Evolutionary conservation across 2,113 vertebrate genomes (phyloP), one percentile per base, ranked within the genome.

Genomic region (Panthera leo): DNA sequence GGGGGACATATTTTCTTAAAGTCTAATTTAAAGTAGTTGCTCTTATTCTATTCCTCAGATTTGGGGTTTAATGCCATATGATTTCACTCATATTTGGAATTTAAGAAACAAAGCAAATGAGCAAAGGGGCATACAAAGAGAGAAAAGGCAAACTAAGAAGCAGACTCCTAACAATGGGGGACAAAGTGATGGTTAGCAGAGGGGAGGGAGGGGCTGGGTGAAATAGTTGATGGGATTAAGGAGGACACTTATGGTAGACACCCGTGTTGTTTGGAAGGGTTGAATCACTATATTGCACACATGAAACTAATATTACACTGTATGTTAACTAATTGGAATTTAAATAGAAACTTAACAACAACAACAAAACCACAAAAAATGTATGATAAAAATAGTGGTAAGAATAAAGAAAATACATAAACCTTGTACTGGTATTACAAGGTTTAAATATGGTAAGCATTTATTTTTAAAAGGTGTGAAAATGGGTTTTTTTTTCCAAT

Each of bases 11-110:
- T 45, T 39, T 87, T 27, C 27, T 31, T n/a, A 13, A 96, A 82
- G 8, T 15, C 23, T 88, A 5, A 67, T 82, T 92, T 48, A 25
- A 92, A 90, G 53, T 78, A 61, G 21, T 63, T 83, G 7, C 0
- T 78, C 7, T 95, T 94, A 53, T 67, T 95, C 15, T 48, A 61
- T 42, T 80, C 5, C 14, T 96, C 13, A 18, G 36, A 2, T 87
- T 76, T 85, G 61, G 68, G 1, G 2, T 21, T 84, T 48, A 78
- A 31, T 18, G 16, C 27, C 73, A 76, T 76, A 31, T 48, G 42
- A 78, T 78, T 31, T 78, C 75, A 78, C 27, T 78, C 27, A 5
- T 29, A 48, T 16, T 0, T 78, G 42, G 42, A 78, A 45, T 48
- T 48, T 78, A 78, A 76, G 73, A 31, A 76, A 16, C 42, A 76